Percentiles rank a stretch among this genome's conserved stretches.
Evolutionary conservation across 1,140 invertebrate species (phyloP).

Genomic region (Leptonema lineaticorne): DNA sequence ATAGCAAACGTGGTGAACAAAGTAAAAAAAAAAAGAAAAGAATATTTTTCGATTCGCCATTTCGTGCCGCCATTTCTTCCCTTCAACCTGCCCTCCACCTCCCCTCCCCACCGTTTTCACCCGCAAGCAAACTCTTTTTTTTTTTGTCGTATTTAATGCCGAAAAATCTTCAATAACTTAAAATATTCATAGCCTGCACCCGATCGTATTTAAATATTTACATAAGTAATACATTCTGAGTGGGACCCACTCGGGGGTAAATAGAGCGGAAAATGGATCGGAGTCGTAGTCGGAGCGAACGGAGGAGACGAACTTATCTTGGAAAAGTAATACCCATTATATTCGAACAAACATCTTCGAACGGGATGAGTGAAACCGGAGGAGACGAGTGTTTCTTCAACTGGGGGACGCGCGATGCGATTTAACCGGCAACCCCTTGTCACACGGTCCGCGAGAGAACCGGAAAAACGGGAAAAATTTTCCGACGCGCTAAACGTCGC

Average conservation of each 20-base stretch:
- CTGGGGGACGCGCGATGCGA: not conserved
- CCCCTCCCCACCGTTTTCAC: too few species aligned
- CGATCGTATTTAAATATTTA: conserved; percentile 62
- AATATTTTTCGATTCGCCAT: too few species aligned
- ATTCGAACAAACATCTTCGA: conserved; percentile 36
- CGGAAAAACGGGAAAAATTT: too few species aligned
- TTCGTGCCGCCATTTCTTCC: too few species aligned
- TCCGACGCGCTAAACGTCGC: too few species aligned
- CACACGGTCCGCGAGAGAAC: not conserved
- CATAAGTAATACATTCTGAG: conserved; percentile 57
- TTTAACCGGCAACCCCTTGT: too few species aligned
- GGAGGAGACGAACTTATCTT: conserved; percentile 37
- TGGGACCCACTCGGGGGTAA: conserved; percentile 42
- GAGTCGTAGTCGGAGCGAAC: conserved; percentile 22
- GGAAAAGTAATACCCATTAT: conserved; percentile 42
- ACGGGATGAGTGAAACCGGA: not conserved
- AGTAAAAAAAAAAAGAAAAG: too few species aligned
- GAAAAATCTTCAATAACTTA: conserved; percentile 45
- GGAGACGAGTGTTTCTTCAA: not conserved
- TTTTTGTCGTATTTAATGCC: conserved; percentile 37
- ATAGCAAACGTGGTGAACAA: too few species aligned
- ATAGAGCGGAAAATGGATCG: conserved; percentile 42
- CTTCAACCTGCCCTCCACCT: too few species aligned
- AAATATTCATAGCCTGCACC: conserved; percentile 61
- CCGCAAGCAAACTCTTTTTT: conserved; percentile 32